phyloP scores from a whole-genome alignment of 2,888 invertebrate genomes.

The Clivina fossor region DNA sequence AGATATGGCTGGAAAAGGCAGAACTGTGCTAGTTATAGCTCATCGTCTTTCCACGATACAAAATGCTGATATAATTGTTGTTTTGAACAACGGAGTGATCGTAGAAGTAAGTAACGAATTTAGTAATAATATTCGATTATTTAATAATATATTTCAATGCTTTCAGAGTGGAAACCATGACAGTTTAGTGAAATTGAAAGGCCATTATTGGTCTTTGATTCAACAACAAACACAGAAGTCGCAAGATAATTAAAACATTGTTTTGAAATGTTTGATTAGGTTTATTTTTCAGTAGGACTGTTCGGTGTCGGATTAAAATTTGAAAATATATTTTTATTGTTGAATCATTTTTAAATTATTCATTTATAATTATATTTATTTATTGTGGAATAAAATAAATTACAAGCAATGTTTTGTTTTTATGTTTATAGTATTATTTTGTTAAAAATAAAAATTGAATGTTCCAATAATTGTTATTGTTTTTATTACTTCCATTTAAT shows the following conservation, averaged over 20 bases:
- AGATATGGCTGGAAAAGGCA: conserved; percentile 77
- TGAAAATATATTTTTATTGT: no score
- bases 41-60: conserved; percentile 90
- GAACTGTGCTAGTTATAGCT: conserved; percentile 94
- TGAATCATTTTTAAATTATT: no score
- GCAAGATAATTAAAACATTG: conserved; percentile 14
- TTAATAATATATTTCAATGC: conserved; percentile 39
- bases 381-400: no score
- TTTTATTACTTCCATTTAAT: no score
- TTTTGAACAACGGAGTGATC: conserved; percentile 79
- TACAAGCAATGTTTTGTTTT: no score
- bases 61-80: conserved; percentile 90
- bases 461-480: no score
- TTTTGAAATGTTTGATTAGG: no score
- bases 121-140: conserved; percentile 22
- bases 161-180: conserved; percentile 83
- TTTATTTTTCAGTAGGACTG: no score
- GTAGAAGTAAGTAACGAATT: conserved; percentile 66
- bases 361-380: no score
- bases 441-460: no score
- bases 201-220: conserved; percentile 83
- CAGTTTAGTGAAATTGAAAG: conserved; percentile 72
- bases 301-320: no score
- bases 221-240: conserved; percentile 60
- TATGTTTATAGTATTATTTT: no score